Evolutionary conservation across 2,888 invertebrate genomes (phyloP), one percentile per base, ranked within the genome.

Genomic region (Pimpla rufipes): DNA sequence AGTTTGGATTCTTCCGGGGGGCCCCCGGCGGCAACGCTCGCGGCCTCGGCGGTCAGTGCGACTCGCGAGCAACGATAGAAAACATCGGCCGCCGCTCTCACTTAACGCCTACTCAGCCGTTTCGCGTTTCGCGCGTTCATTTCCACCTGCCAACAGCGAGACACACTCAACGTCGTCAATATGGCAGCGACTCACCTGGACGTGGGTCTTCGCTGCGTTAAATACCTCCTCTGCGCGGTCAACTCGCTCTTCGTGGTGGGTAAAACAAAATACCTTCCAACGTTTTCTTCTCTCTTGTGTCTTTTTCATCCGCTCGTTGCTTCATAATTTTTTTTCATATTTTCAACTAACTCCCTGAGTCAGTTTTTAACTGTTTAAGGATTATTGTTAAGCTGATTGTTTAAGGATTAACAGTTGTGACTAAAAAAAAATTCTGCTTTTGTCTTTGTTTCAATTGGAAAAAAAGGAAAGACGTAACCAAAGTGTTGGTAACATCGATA

Each of bases 161-260:
- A 57, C 35, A 37, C 21, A 18, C 7, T 23, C 52, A 6, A 66
- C 40, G 52, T 18, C 21, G 10, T 5, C 37, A 91, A 85, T 85
- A 93, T 92, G 93, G 90, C 92, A 85, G 88, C 91, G 78, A 92
- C 91, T 50, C 95, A 57, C 93, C 94, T 94, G 93, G 95, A 86
- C 93, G 94, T 92, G 93, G 95, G 95, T 76, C 95, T 95, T 93
- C 94, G 94, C 85, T 95, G 95, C 91, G 94, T 96, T 89, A 96
- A 96, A 90, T 96, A 96, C 89, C 94, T 96, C 87, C 94, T 96
- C 21, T 96, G 95, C 91, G 93, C 95, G n/a, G 95, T 96, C 87
- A 96, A 96, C 92, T 94, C 96, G 52, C 93, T 96, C 85, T 95
- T 96, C 92, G 95, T 95, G 94, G 96, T 96, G 92, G 85, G 93